Evolutionary conservation across 2,113 vertebrate species (phyloP), one percentile per base, ranked within the genome.

Genomic region (Larimichthys crocea): DNA sequence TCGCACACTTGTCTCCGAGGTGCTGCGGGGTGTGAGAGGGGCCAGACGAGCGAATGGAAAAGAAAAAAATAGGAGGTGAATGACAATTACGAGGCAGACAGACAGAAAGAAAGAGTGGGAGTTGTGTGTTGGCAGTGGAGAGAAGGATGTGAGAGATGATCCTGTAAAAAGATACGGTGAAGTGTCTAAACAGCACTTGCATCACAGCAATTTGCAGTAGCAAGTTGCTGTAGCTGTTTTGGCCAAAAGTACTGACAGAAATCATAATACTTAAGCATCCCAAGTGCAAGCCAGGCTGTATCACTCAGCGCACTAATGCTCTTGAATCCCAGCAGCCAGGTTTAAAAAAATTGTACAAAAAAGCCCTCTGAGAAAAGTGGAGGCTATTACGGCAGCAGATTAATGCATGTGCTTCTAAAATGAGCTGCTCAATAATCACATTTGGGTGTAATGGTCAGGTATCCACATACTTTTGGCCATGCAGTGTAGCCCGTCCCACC

Each of bases 1-100:
- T 73, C 3, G 12, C 56, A 77, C 22, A 35, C 72, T 87, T 87
- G 83, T 89, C 74, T 72, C 61, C 2, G 55, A 83, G 79, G 67
- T 48, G 67, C 52, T 62, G 70, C 56, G 49, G 48, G 70, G 55
- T 61, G 44, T 29, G 16, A 10, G 42, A 24, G 35, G 48, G 56
- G 49, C 8, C 31, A 59, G 16, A 12, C 31, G 15, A 16, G 14
- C 44, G 7, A 55, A 44, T 14, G 16, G n/a, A 62, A 10, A 53
- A 57, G 22, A 40, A 40, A 40, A 9, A 40, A 62, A 62, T 26
- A 17, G 79, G 26, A 65, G 49, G 2, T 40, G 55, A 75, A 59
- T 52, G 66, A 60, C 67, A 72, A 79, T 81, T 74, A 81, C 57
- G 62, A 79, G 42, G 29, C 48, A 77, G 75, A 70, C n/a, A 60